Evolutionary conservation across 2,797 vertebrate species (phyloP), one percentile per base, ranked within the genome.

Genomic region (Notolepis coatsorum): DNA sequence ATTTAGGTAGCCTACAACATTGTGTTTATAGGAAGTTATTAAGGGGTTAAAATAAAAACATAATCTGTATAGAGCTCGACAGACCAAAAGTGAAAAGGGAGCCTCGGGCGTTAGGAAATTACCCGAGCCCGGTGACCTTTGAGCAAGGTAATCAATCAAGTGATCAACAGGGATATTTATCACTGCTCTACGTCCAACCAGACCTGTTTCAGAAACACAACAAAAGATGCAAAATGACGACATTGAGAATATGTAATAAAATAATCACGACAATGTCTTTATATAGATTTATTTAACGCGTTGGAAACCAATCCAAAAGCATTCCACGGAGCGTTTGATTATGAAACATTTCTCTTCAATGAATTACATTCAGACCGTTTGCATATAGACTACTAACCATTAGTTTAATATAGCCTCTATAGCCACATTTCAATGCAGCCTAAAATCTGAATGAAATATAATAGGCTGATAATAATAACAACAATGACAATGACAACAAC

Each of bases 111-210:
- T 93, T 92, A 95, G 96, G 96, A 98, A 98, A 98, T 98, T 96
- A 98, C 96, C 93, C 91, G 92, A 92, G 94, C 94, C 96, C 91
- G 94, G 86, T 96, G 96, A 97, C 96, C 96, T 97, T 95, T 96
- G 93, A 92, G 94, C 95, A 93, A 95, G 95, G 95, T 97, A 97
- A 98, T 99, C 97, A 96, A 98, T 98, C 97, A 99, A 97, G 91
- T 96, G 96, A 98, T 99, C 96, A 98, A 94, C 95, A 93, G 95
- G 95, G 94, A 97, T 96, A 98, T 99, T 96, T 96, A 97, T 99
- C 96, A 97, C 92, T 86, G 93, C 94, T 94, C 80, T 91, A n/a
- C n/a, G 93, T 94, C 92, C 91, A 88, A 91, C 89, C 90, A 86
- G 91, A 92, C 89, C 88, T 88, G 89, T 85, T 91, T 84, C 81